Evolutionary conservation across 2,113 vertebrate species (phyloP), one percentile per base, ranked within the genome.

Genomic region (Hirundichthys speculiger): DNA sequence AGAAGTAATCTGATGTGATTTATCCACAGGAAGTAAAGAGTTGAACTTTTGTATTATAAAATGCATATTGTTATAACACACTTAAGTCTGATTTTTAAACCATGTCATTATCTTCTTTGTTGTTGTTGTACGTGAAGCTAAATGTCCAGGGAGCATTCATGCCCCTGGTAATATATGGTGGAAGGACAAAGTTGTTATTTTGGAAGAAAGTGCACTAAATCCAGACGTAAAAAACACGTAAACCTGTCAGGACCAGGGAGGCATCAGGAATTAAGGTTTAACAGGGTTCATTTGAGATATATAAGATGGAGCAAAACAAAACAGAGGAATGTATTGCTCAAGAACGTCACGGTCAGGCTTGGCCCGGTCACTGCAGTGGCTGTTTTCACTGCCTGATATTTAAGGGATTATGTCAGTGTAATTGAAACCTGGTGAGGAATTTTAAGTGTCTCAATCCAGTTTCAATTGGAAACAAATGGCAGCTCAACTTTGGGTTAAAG

Each of bases 381-480:
- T 21, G 3, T 48, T 53, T 43, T 64, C 24, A 56, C 66, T 22
- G 24, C 68, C 27, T 55, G 60, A 83, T 80, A 68, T 65, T 57
- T 58, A 51, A 47, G 42, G 57, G 70, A 75, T 80, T 70, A 73
- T 64, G 21, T 49, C 58, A 55, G 70, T 59, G 73, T 68, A 80
- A 87, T 48, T 59, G 49, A 80, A 75, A 75, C 73, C 64, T 50
- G 19, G 21, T 38, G 60, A 69, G 64, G 71, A 79, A 83, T 69
- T 59, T 74, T 22, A 64, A 60, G 52, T 64, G 70, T 62, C 56
- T 15, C 52, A 73, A 60, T 22, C 41, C 30, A 20, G 55, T 24
- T 34, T 55, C 12, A 14, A n/a, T 4, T 64, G 39, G 48, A 58
- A 16, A 34, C 43, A 50, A 64, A 57, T 19, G 22, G 16, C 20